Evolutionary conservation across 2,888 invertebrate species (phyloP), one percentile per base, ranked within the genome.

Genomic region (Eupithecia pulchellata): DNA sequence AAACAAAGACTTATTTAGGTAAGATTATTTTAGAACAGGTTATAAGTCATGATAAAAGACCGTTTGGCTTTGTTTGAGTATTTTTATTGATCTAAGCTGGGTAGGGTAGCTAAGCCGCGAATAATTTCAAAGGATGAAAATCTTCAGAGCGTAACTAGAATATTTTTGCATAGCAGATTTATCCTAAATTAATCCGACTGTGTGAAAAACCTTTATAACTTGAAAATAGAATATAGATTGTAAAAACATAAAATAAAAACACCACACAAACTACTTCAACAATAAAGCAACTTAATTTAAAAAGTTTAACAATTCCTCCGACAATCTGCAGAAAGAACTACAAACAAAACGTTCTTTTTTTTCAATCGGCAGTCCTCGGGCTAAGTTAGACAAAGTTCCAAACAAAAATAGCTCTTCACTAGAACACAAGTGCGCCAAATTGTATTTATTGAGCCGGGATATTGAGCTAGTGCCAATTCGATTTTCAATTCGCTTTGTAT

Each of bases 401-500:
- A 60, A 73, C 83, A 71, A 74, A 74, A 76, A 72, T 73, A 72
- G 73, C 70, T 81, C 68, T 75, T 75, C 81, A 79, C 80, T 80
- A 52, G 81, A 80, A 83, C 84, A 85, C 86, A 87, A 84, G 81
- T 86, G 86, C 81, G 81, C 82, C 83, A 82, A 86, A 89, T 87
- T 88, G 89, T 87, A 85, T 88, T 88, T 87, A 89, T 88, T 86
- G 89, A 86, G 79, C 84, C 88, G 86, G 86, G 86, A 90, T 91
- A 91, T 89, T 89, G 90, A 90, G 85, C 83, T 86, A 85, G 86
- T 89, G 91, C 91, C 91, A 91, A 89, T 91, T 89, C 86, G 88
- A 87, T 89, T 91, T 90, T 89, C 89, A 89, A 89, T 90, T 87
- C 82, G 68, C 63, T 32, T 78, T 77, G 58, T 69, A 66, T 65